Base-by-base conservation (phyloP, 2,888 invertebrate species). In the Panzeria rudis region DNA sequence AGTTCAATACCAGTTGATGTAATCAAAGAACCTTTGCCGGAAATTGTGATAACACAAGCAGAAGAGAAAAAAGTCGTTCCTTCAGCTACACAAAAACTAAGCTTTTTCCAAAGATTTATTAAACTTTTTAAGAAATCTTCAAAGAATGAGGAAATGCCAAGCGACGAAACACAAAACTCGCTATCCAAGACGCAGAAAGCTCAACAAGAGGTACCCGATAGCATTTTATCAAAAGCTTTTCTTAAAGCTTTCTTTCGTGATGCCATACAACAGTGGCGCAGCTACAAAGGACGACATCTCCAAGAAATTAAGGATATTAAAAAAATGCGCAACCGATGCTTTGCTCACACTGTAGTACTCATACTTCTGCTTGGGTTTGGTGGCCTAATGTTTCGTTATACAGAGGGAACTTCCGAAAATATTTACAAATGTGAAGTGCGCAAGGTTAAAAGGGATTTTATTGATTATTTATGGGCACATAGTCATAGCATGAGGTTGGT, bases 371-470 rank as follows among this genome's bases (percentile, higher is more conserved):
- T 96, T 88, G 97, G 97, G 5, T 93, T 96, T 66, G 97, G 97
- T 0, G 97, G 96, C 0, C 93, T 97, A 66, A 93, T 96, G 88
- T 97, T 97, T 89, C 95, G 96, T 86, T 95, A 95, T 86, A 95
- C 96, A 25, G 98, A 98, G 91, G 97, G 97, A 3, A 95, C 96
- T 2, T 96, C 97, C 88, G 98, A 98, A 90, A 95, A 96, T 84
- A 96, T 96, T 86, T 97, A 96, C 92, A 98, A 98, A 93, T 97
- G 97, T 90, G 96, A 97, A 9, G 96, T 97, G 56, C 96, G 97
- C 88, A 94, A 96, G 88, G 97, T 97, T 0, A 97, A 97, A 90
- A 93, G 97, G 6, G 96, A 97, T 91, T 97, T 98, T 87, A 95
- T 98, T 80, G 97, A 97, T 89, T 94, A 94, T 84, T 93, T 98